Conservation (phyloP, 2,797 vertebrate genomes). For the Enoplosus armatus region DNA sequence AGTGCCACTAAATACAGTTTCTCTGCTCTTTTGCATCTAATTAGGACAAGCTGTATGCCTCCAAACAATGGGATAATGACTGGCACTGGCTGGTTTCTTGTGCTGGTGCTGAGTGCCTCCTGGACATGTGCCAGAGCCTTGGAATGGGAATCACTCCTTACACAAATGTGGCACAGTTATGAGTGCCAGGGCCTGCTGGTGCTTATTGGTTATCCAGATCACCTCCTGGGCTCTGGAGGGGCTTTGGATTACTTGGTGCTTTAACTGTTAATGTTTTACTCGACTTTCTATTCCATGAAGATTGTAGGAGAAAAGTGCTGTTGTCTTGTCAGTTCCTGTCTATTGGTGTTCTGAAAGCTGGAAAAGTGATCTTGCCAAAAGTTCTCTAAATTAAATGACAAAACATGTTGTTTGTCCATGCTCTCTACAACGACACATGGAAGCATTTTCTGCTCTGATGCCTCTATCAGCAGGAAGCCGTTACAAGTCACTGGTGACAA, state of each 20-base stretch:
- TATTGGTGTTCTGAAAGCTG: background rate
- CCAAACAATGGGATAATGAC: slow-evolving; percentile 83
- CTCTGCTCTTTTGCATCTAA: slow-evolving; percentile 78
- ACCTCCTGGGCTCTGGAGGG: slow-evolving; percentile 6
- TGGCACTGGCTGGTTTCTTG: slow-evolving; percentile 64
- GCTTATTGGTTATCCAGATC: slow-evolving; percentile 37
- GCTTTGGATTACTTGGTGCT: slow-evolving; percentile 6
- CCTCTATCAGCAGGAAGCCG: background rate
- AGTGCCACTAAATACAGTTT: slow-evolving; percentile 66
- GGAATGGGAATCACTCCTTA: slow-evolving; percentile 58
- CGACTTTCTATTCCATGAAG: background rate
- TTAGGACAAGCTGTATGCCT: slow-evolving; percentile 78
- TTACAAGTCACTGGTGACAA: background rate
- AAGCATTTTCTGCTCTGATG: background rate
- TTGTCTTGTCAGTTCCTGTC: background rate
- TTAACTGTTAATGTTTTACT: slow-evolving; percentile 13
- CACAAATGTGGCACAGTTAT: slow-evolving; percentile 46
- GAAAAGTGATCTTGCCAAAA: background rate
- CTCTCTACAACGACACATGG: no score
- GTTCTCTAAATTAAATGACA: background rate
- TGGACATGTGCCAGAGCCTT: slow-evolving; percentile 65
- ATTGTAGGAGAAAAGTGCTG: background rate
- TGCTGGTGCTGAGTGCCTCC: slow-evolving; percentile 55
- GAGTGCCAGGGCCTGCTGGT: slow-evolving; percentile 39
- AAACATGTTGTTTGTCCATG: background rate